Evolutionary conservation across 2,797 vertebrate genomes (phyloP).

Genomic region (Macroramphosus scolopax): DNA sequence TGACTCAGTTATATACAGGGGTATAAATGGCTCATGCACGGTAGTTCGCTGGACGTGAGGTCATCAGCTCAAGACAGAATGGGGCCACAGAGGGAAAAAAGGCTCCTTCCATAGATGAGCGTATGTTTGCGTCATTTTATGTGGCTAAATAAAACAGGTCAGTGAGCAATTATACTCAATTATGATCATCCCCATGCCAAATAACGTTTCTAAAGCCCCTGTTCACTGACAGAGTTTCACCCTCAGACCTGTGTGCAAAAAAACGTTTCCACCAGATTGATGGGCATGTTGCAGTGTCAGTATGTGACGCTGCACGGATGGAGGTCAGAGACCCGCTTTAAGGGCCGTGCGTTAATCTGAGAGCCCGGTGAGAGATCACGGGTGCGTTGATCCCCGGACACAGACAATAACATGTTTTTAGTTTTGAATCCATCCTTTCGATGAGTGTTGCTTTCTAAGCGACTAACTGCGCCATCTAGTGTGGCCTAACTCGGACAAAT

Average conservation of each 20-base stretch:
- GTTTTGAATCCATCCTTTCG: constrained; percentile 1
- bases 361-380: constrained; percentile 6
- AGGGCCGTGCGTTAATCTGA: no score
- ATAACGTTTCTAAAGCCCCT: no score
- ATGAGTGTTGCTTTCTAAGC: no score
- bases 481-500: background rate
- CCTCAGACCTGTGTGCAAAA: constrained; percentile 11
- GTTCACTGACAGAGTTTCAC: background rate
- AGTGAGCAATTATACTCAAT: no score
- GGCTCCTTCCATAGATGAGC: background rate
- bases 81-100: constrained; percentile 13
- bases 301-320: constrained; percentile 18
- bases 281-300: no score
- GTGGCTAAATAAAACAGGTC: constrained; percentile 1
- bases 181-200: no score
- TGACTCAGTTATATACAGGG: constrained; percentile 24
- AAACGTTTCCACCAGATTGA: no score
- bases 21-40: constrained; percentile 12
- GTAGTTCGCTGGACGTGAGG: constrained; percentile 21
- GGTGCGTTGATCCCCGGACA: constrained; percentile 3
- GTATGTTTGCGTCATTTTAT: constrained; percentile 5
- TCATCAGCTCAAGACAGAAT: constrained; percentile 28
- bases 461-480: constrained; percentile 55
- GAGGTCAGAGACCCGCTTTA: constrained; percentile 1
- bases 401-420: constrained; percentile 17